Conservation (phyloP, 53 echinoderm and acorn worm species). For the Stichopus horrens region DNA sequence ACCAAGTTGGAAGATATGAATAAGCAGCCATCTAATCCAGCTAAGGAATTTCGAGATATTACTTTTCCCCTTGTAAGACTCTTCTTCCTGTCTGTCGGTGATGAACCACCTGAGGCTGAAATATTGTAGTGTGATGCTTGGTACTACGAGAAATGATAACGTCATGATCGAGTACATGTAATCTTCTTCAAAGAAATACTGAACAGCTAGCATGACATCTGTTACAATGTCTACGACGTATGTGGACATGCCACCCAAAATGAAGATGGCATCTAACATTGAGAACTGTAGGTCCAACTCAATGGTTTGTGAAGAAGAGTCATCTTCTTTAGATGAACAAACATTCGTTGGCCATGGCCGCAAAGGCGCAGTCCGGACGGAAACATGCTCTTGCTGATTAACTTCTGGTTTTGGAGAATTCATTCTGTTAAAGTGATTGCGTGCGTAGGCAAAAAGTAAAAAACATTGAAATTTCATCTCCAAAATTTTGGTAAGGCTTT, state of each 20-base stretch:
- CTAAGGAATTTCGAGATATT: slow-evolving; percentile 54
- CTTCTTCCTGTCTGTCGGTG: slow-evolving; percentile 55
- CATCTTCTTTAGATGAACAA: not conserved
- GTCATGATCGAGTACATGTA: slow-evolving; percentile 79
- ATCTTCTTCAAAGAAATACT: slow-evolving; percentile 63
- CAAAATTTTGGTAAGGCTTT: too few species aligned
- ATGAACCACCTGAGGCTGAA: slow-evolving; percentile 96
- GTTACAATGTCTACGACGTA: slow-evolving; percentile 89
- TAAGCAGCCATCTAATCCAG: slow-evolving; percentile 66
- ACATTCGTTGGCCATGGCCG: not conserved
- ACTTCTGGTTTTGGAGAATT: slow-evolving; percentile 27
- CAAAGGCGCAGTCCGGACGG: not conserved
- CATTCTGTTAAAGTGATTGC: slow-evolving; percentile 10
- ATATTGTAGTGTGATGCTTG: slow-evolving; percentile 82
- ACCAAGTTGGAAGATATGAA: slow-evolving; percentile 90
- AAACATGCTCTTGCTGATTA: not conserved
- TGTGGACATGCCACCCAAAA: slow-evolving; percentile 81
- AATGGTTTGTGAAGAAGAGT: not conserved
- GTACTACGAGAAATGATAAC: slow-evolving; percentile 75
- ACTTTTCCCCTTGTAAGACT: slow-evolving; percentile 40
- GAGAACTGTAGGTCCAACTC: slow-evolving; percentile 43
- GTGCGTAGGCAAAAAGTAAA: too few species aligned
- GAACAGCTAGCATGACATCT: slow-evolving; percentile 73
- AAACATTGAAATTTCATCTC: too few species aligned
- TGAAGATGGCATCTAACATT: slow-evolving; percentile 73